Percentiles rank a stretch among this genome's conserved stretches.
Conservation (phyloP, 1,140 invertebrate genomes). For the Bombus impatiens region DNA sequence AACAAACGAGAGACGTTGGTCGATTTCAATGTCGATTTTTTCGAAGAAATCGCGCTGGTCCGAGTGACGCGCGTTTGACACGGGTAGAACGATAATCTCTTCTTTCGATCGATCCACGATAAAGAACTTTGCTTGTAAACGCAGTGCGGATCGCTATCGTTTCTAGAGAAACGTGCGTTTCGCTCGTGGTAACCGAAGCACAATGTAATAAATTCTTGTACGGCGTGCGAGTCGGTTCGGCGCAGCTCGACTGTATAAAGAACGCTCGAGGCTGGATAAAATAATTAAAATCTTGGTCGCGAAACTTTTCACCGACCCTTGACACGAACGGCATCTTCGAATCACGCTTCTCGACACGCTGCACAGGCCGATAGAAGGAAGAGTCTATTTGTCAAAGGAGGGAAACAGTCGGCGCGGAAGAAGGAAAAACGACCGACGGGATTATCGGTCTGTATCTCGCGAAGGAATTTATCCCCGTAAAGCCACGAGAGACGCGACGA, state of each 20-base stretch:
- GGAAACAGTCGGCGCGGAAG: too few relatives aligned
- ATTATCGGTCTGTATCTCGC: conserved; percentile 8
- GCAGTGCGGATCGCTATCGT: too few relatives aligned
- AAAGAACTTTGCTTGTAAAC: not conserved
- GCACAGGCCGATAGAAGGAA: not conserved
- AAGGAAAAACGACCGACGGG: not conserved
- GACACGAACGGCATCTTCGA: not conserved
- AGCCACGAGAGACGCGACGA: conserved; percentile 24
- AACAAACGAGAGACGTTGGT: not conserved
- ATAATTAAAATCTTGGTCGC: conserved; percentile 1
- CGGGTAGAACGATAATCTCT: not conserved
- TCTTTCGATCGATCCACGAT: not conserved
- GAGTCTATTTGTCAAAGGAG: conserved; percentile 7
- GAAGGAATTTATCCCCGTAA: not conserved
- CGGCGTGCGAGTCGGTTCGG: too few relatives aligned
- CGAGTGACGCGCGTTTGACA: not conserved
- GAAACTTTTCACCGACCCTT: not conserved
- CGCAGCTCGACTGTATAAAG: not conserved
- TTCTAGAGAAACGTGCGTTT: not conserved
- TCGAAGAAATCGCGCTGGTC: not conserved
- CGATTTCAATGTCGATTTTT: too few relatives aligned
- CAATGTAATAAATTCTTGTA: not conserved
- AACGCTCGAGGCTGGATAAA: not conserved
- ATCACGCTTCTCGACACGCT: too few relatives aligned
- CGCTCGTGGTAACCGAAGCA: not conserved